phyloP scores from a whole-genome alignment of 2,888 invertebrate genomes.

The Lymantria dispar region DNA sequence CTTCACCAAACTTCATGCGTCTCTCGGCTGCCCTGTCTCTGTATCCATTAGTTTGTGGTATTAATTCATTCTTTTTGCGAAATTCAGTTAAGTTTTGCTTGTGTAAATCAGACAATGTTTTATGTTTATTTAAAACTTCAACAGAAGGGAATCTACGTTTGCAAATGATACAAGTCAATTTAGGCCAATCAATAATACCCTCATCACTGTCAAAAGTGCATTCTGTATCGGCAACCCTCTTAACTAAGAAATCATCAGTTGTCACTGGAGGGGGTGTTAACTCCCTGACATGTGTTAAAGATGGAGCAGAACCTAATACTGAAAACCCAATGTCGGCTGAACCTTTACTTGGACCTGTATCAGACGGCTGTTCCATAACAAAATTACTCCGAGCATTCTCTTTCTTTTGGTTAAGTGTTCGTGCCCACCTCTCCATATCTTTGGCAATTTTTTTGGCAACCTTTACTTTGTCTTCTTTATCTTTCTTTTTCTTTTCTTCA shows the following conservation, averaged over 20 bases:
- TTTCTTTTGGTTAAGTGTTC: conserved; percentile 97
- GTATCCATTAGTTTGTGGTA: conserved; percentile 82
- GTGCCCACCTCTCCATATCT: conserved; percentile 94
- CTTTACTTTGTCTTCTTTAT: conserved; percentile 96
- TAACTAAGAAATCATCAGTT: conserved; percentile 65
- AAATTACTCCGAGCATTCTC: conserved; percentile 82
- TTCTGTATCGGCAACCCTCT: conserved; percentile 64
- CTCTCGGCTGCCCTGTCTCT: conserved; percentile 98
- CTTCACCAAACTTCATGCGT: conserved; percentile 95
- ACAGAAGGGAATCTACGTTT: conserved; percentile 96
- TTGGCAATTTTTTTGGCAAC: conserved; percentile 99
- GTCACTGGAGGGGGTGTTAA: conserved; percentile 55
- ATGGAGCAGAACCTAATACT: conserved; percentile 89
- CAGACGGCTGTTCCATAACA: conserved; percentile 72
- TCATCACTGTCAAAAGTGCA: conserved; percentile 86
- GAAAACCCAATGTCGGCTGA: conserved; percentile 97
- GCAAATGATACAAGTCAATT: conserved; percentile 96
- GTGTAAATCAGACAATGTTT: conserved; percentile 96
- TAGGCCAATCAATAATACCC: conserved; percentile 92
- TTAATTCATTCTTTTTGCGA: conserved; percentile 64
- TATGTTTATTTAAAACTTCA: conserved; percentile 95
- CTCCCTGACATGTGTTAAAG: conserved; percentile 63
- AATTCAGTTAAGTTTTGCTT: conserved; percentile 90
- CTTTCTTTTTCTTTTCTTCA: conserved; percentile 86
- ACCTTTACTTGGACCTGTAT: conserved; percentile 83